Evolutionary conservation across 2,113 vertebrate genomes (phyloP).

Genomic region (Phylloscopus whistleri): DNA sequence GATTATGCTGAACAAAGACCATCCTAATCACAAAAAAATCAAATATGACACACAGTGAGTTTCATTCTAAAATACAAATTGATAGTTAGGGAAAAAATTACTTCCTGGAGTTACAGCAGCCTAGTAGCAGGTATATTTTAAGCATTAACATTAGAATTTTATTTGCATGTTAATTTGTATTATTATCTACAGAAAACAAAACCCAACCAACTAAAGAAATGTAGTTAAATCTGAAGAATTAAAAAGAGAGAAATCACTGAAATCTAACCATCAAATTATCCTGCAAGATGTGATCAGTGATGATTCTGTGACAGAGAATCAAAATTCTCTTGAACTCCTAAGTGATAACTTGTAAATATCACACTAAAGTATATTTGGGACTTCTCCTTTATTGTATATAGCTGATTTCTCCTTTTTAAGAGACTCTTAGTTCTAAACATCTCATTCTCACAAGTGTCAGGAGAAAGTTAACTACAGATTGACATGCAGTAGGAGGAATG

Average conservation of each 20-base stretch:
- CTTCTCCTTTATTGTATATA: neutral
- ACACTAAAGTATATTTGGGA: neutral
- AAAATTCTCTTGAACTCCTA: neutral
- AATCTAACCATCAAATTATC: neutral
- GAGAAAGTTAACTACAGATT: neutral
- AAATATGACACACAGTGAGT: neutral
- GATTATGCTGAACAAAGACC: neutral
- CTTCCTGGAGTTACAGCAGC: neutral
- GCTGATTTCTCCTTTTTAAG: neutral
- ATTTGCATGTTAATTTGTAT: neutral
- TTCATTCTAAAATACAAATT: neutral
- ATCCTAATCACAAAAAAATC: neutral
- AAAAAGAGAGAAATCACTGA: neutral
- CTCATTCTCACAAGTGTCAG: neutral
- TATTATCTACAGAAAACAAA: neutral
- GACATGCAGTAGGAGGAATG: neutral
- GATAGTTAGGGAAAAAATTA: neutral
- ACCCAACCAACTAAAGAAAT: neutral
- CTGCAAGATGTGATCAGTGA: neutral
- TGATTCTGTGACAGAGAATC: neutral
- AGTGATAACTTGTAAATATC: neutral
- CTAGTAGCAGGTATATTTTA: neutral
- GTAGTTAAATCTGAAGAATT: neutral
- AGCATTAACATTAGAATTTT: neutral
- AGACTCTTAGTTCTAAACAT: neutral